Conservation (phyloP, 2,797 vertebrate genomes). For the Gymnothorax javanicus region DNA sequence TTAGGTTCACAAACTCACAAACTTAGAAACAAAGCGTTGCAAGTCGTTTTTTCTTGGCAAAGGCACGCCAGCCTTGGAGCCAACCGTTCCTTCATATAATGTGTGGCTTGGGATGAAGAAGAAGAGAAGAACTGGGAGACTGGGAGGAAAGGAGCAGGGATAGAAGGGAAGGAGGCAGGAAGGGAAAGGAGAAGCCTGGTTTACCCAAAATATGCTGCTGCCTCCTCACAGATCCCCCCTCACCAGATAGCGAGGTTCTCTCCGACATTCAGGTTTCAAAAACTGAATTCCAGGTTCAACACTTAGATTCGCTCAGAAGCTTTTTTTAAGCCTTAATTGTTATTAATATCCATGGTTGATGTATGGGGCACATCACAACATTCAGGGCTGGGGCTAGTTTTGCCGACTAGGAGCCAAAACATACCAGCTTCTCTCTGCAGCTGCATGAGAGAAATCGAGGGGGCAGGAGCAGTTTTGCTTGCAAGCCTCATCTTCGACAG, state of each 20-base stretch:
- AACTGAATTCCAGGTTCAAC: background rate
- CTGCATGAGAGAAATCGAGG: conserved; percentile 8
- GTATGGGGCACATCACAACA: background rate
- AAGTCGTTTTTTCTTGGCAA: background rate
- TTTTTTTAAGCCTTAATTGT: background rate
- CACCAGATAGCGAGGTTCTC: background rate
- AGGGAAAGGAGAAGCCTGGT: background rate
- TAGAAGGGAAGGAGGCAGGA: background rate
- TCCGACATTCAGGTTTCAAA: background rate
- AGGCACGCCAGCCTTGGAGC: background rate
- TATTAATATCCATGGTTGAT: background rate
- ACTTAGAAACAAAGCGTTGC: conserved; percentile 8
- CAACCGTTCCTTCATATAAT: conserved; percentile 28
- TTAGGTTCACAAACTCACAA: background rate
- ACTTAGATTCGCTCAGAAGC: background rate
- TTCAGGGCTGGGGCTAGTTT: background rate
- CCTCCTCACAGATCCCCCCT: background rate
- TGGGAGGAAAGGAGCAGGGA: background rate
- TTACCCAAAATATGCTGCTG: background rate
- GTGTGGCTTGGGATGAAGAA: background rate
- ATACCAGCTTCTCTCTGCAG: background rate
- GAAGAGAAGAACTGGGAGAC: background rate
- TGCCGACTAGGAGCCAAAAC: background rate
- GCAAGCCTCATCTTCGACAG: background rate
- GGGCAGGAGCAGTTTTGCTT: conserved; percentile 4